Percentiles rank a stretch among this genome's conserved stretches.
phyloP scores from a whole-genome alignment of 2,888 invertebrate species.

The Crematogaster levior region DNA sequence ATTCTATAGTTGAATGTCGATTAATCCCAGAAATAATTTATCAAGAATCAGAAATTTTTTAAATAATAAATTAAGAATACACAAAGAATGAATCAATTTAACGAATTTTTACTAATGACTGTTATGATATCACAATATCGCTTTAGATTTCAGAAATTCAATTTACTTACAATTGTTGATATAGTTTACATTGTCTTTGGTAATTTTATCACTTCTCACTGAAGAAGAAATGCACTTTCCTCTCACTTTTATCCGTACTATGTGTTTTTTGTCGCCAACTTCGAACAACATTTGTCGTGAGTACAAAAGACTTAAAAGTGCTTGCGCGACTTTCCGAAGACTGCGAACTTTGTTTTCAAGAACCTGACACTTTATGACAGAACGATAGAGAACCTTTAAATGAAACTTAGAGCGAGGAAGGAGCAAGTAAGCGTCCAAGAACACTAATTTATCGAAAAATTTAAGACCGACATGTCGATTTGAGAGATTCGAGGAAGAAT shows the following conservation, averaged over 20 bases:
- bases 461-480: neutral
- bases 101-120: neutral
- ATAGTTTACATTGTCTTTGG: neutral
- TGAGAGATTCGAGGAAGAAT: neutral
- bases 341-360: slow-evolving; percentile 32
- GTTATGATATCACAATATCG: neutral
- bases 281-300: slow-evolving; percentile 8
- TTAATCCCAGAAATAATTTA: neutral
- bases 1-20: neutral
- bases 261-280: slow-evolving; percentile 4
- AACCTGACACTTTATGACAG: neutral
- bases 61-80: neutral
- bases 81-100: neutral
- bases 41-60: neutral
- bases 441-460: slow-evolving; percentile 33
- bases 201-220: neutral
- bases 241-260: slow-evolving; percentile 14
- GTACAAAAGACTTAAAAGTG: slow-evolving; percentile 30
- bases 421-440: neutral
- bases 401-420: neutral
- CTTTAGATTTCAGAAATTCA: neutral
- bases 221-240: slow-evolving; percentile 12
- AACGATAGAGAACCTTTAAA: slow-evolving; percentile 21
- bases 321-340: slow-evolving; percentile 18
- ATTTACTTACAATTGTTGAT: neutral